Conservation (phyloP, 2,113 vertebrate genomes). For the Lagenorhynchus albirostris region DNA sequence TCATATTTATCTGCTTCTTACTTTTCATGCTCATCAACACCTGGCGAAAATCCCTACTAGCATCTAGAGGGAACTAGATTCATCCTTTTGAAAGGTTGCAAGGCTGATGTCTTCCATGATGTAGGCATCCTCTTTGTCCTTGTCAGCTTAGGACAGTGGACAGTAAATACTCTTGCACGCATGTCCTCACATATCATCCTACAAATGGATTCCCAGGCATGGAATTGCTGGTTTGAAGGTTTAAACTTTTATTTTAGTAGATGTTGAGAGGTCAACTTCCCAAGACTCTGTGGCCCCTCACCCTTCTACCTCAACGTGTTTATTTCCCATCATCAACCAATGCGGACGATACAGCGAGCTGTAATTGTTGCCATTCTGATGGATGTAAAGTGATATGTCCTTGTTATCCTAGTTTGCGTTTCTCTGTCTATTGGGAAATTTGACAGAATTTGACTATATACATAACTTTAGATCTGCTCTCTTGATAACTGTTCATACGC, state of each 20-base stretch:
- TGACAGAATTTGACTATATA: not conserved
- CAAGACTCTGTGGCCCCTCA: not conserved
- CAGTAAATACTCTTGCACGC: not conserved
- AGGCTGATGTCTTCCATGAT: not conserved
- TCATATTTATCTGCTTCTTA: not conserved
- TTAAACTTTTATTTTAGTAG: not conserved
- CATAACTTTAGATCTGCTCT: not conserved
- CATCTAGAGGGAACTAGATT: not conserved
- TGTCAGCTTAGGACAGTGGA: not conserved
- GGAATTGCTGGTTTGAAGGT: not conserved
- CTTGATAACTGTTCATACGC: not conserved
- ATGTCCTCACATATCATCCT: not conserved
- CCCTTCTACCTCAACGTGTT: accelerated
- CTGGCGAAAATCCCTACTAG: not conserved
- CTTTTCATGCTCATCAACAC: not conserved
- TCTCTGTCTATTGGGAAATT: not conserved
- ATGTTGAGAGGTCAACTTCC: not conserved
- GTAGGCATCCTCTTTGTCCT: not conserved
- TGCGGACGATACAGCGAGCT: accelerated
- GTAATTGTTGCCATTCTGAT: accelerated
- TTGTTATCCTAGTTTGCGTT: not conserved
- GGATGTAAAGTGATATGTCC: accelerated
- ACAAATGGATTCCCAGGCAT: not conserved
- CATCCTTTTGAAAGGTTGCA: not conserved
- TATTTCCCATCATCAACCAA: not conserved